A percentile compares a stretch with the other conserved stretches of the same genome.
These are phyloP conservation scores for Ormyrus labotus DNA, from an alignment of 2,888 invertebrate species.

Conservation along the genomic window DNA sequence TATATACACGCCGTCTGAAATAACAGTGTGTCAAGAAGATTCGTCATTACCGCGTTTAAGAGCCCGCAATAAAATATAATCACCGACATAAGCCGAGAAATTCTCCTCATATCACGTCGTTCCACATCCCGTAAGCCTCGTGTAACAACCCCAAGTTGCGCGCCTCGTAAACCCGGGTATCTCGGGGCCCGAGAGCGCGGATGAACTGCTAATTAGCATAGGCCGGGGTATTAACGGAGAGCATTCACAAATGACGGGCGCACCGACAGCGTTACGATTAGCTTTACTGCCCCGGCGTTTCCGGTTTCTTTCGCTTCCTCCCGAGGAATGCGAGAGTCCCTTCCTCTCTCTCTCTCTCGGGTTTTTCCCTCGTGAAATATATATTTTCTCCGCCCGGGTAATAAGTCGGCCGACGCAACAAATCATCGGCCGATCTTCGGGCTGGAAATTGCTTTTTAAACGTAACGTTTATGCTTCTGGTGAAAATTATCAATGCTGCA, in stretches of 20 bases:
- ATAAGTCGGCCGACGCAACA: conserved; percentile 21
- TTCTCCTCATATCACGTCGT: conserved; percentile 35
- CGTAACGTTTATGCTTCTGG: not conserved
- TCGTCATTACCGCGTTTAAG: conserved; percentile 37
- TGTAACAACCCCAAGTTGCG: conserved; percentile 1
- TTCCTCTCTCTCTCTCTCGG: too few relatives aligned
- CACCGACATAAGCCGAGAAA: conserved; percentile 27
- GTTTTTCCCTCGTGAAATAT: not conserved
- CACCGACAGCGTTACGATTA: conserved; percentile 56
- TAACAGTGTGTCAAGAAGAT: conserved; percentile 34
- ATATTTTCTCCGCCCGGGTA: not conserved
- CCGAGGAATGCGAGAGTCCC: not conserved
- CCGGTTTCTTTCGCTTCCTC: conserved; percentile 43
- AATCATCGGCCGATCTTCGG: conserved; percentile 8
- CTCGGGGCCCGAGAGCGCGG: not conserved
- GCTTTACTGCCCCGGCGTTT: conserved; percentile 50
- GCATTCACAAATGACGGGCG: conserved; percentile 40
- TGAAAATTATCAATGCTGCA: not conserved
- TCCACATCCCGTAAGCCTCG: conserved; percentile 7
- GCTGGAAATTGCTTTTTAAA: not conserved
- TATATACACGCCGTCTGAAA: conserved; percentile 1
- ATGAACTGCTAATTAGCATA: conserved; percentile 53
- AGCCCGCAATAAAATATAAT: conserved; percentile 39
- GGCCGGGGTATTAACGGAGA: conserved; percentile 29
- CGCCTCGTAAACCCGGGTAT: conserved; percentile 21